Conservation (phyloP, 2,797 vertebrate genomes). For the Ara ararauna region DNA sequence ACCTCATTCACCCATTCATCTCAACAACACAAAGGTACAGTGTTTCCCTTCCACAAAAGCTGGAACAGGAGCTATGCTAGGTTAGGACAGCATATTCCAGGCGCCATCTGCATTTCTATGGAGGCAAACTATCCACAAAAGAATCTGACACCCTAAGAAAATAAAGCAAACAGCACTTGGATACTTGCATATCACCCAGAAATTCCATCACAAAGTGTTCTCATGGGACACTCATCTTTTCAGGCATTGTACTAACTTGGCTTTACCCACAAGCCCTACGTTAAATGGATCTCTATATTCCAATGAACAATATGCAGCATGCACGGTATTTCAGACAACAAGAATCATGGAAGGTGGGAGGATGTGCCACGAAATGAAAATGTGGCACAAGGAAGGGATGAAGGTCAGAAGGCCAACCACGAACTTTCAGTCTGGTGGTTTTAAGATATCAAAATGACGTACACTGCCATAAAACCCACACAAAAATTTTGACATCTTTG, state of each 20-base stretch:
- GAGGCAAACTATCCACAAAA: not conserved
- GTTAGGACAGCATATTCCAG: not conserved
- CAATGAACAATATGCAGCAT: not conserved
- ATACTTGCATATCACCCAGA: not conserved
- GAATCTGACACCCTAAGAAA: not conserved
- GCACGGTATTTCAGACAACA: not conserved
- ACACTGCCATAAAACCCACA: not conserved
- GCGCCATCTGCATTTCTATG: not conserved
- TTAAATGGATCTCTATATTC: not conserved
- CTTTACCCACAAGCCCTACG: not conserved
- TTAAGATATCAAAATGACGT: not conserved
- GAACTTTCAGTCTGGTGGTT: not conserved
- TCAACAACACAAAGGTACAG: not conserved
- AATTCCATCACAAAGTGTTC: not conserved
- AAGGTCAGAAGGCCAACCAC: not conserved
- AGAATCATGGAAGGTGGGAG: not conserved
- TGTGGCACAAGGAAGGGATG: not conserved
- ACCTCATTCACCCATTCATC: not conserved
- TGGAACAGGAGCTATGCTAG: not conserved
- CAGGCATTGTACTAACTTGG: not conserved
- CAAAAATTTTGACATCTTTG: not conserved
- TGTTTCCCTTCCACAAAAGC: not conserved
- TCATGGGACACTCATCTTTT: not conserved
- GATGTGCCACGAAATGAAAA: not conserved
- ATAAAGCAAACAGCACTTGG: not conserved